Evolutionary conservation across 2,888 invertebrate species (phyloP).

Genomic region (Agrotis clavis): DNA sequence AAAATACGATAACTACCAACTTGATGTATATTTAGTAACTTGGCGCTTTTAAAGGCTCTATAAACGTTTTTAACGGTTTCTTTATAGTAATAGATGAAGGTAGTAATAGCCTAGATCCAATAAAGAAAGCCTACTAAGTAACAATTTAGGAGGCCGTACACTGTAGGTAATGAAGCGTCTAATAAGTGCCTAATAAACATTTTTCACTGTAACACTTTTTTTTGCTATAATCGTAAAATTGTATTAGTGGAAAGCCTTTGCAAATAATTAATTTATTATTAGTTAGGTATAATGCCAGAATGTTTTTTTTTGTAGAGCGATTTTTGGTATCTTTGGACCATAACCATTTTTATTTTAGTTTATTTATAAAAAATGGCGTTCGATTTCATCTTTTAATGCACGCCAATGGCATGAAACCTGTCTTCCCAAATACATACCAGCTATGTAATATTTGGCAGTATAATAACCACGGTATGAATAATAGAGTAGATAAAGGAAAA

Average conservation of each 20-base stretch:
- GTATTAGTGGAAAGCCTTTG: conserved; percentile 55
- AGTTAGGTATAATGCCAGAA: conserved; percentile 32
- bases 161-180: conserved; percentile 54
- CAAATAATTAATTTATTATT: conserved; percentile 53
- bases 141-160: conserved; percentile 43
- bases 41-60: not conserved
- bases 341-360: too few species aligned
- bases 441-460: not conserved
- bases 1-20: not conserved
- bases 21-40: conserved; percentile 3
- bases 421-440: not conserved
- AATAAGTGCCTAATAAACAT: conserved; percentile 43
- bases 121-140: conserved; percentile 25
- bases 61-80: conserved; percentile 18
- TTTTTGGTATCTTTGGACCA: too few species aligned
- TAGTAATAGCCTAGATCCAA: conserved; percentile 8
- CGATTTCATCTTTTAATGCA: not conserved
- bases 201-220: conserved; percentile 55
- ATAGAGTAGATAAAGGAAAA: not conserved
- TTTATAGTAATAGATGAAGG: conserved; percentile 15
- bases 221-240: conserved; percentile 60
- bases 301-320: not conserved
- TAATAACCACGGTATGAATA: conserved; percentile 20
- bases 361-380: not conserved
- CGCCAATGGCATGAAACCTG: not conserved